Base-by-base conservation (phyloP, 2,113 vertebrate genomes). In the Brachirus orientalis region DNA sequence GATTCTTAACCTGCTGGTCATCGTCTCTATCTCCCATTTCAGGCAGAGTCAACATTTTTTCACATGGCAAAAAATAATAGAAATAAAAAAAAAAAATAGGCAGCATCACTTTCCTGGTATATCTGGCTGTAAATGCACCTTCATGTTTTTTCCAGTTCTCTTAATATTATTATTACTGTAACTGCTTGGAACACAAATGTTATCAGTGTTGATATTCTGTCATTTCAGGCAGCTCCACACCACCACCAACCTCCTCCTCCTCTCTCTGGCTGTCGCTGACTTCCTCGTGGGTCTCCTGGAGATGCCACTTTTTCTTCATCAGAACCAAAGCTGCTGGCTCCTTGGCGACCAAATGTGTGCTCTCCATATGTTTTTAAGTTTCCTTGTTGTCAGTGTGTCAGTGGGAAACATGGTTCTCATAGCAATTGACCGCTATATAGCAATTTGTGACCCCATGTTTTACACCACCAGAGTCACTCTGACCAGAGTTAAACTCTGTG, bases 21-120 rank as follows among this genome's bases (percentile, higher is more conserved):
- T 86, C 33, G 66, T 83, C 45, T 82, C 84, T 10, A 81, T 88
- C 70, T 80, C 74, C 7, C 77, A 89, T 28, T 90, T 86, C 68
- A 90, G 83, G 72, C 47, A 52, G 7, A 19, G 46, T 36, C 36
- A 38, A 11, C 3, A 36, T 19, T 37, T 61, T 19, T 60, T 8
- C 14, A 9, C 38, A 14, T 16, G 19, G 13, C 55, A 7, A 10
- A n/a, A n/a, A n/a, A n/a, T n/a, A n/a, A n/a, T n/a, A n/a, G n/a
- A n/a, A n/a, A n/a, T n/a, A n/a, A n/a, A n/a, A n/a, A n/a, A n/a
- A n/a, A n/a, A n/a, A n/a, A 11, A 43, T 5, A 43, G 14, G 14
- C 40, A 28, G 28, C 28, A 28, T 40, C 8, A 40, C 11, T 43
- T 5, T 43, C 10, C 9, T 43, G 11, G 11, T 12, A 12, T 43